These are phyloP conservation scores for Synanthedon andrenaeformis DNA, from an alignment of 2,888 invertebrate genomes.

Conservation along the genomic window DNA sequence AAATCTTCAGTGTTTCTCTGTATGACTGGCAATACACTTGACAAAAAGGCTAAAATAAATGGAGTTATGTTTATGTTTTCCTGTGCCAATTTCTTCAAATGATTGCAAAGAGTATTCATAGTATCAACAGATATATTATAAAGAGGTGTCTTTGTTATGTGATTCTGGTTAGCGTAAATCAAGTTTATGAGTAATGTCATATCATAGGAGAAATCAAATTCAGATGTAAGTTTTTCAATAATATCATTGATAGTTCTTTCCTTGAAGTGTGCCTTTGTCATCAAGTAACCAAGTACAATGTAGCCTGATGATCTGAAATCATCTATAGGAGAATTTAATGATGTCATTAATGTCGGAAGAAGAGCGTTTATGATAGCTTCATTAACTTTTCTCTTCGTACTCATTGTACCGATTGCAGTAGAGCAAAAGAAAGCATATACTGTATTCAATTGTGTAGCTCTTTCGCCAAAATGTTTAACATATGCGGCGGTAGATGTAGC, in stretches of 20 bases:
- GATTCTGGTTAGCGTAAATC: constrained; percentile 75
- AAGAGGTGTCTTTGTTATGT: constrained; percentile 54
- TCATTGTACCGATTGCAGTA: constrained; percentile 77
- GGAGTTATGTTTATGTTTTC: constrained; percentile 67
- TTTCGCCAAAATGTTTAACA: constrained; percentile 70
- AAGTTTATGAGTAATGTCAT: constrained; percentile 75
- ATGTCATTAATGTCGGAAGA: constrained; percentile 78
- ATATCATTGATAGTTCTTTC: constrained; percentile 74
- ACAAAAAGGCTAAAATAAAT: constrained; percentile 70
- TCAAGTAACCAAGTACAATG: constrained; percentile 78
- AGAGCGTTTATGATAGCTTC: constrained; percentile 77
- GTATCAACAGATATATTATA: constrained; percentile 47
- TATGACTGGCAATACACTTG: constrained; percentile 58
- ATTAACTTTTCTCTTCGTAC: constrained; percentile 62
- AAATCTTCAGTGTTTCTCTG: constrained; percentile 60
- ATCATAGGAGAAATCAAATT: constrained; percentile 64
- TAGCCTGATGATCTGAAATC: constrained; percentile 82
- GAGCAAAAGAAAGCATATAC: constrained; percentile 86
- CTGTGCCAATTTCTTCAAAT: constrained; percentile 66
- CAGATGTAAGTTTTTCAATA: constrained; percentile 47
- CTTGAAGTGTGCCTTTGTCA: constrained; percentile 74
- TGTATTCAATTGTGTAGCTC: constrained; percentile 74
- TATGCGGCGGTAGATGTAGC: constrained; percentile 37
- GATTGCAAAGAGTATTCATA: constrained; percentile 39
- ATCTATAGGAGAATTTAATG: constrained; percentile 73